Percentiles rank a stretch among this genome's conserved stretches.
phyloP scores from a whole-genome alignment of 2,113 vertebrate species.

The Thunnus thynnus region DNA sequence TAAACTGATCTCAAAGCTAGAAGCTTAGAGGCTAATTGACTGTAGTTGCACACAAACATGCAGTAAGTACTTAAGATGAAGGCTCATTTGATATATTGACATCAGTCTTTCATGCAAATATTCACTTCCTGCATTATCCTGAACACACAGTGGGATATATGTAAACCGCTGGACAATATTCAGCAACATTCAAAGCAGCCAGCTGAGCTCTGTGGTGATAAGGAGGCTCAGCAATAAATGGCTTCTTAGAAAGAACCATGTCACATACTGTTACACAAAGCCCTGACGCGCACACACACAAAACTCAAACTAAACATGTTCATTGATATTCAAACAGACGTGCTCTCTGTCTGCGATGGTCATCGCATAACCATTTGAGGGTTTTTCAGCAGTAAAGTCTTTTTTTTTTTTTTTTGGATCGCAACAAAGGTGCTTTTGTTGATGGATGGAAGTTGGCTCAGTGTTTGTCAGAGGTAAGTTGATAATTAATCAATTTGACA shows the following conservation, averaged over 20 bases:
- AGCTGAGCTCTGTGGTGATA: constrained; percentile 37
- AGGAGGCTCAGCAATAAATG: constrained; percentile 27
- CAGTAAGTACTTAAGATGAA: constrained; percentile 19
- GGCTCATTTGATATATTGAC: neutral
- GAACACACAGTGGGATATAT: neutral
- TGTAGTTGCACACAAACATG: neutral
- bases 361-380: neutral
- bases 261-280: neutral
- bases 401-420: too few species aligned
- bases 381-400: neutral
- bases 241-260: neutral
- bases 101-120: constrained; percentile 65
- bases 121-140: neutral
- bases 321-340: neutral
- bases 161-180: neutral
- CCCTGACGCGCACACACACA: neutral
- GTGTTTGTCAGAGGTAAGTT: constrained; percentile 42
- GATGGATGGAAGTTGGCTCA: neutral
- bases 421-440: neutral
- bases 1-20: too few species aligned
- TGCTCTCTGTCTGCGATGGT: too few species aligned
- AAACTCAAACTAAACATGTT: neutral
- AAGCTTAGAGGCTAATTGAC: neutral
- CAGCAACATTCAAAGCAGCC: constrained; percentile 55
- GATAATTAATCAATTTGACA: neutral